Evolutionary conservation across 2,113 vertebrate genomes (phyloP).

Genomic region (Notarius lentiginosus): DNA sequence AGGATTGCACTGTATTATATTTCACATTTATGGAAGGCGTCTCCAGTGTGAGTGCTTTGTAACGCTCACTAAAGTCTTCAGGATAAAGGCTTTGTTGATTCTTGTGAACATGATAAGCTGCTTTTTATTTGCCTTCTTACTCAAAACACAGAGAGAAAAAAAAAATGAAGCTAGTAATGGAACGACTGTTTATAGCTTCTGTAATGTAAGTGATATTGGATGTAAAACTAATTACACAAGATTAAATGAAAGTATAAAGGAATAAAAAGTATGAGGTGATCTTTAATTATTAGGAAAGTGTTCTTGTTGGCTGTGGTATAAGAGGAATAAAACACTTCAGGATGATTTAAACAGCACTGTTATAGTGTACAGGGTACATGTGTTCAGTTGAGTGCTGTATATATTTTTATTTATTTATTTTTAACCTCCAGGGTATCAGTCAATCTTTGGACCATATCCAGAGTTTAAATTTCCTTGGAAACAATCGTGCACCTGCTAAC

Average conservation of each 20-base stretch:
- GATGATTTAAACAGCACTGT: background rate
- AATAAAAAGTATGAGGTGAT: background rate
- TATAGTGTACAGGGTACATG: background rate
- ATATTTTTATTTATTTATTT: background rate
- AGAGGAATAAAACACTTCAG: too few relatives aligned
- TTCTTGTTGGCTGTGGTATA: too few relatives aligned
- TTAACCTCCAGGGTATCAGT: background rate
- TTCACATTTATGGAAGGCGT: background rate
- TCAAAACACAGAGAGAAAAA: background rate
- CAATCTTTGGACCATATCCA: background rate
- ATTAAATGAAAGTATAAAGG: background rate
- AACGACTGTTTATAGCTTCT: background rate
- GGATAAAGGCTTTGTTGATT: too few relatives aligned
- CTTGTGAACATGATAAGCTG: too few relatives aligned
- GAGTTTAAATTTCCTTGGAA: background rate
- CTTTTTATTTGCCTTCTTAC: too few relatives aligned
- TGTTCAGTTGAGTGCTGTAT: background rate
- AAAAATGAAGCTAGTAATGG: background rate
- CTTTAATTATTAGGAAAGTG: too few relatives aligned
- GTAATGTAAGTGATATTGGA: background rate
- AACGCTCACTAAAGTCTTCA: background rate
- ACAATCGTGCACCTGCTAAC: background rate
- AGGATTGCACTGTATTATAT: background rate
- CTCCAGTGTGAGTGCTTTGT: background rate
- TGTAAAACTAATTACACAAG: background rate